Evolutionary conservation across 2,888 invertebrate species (phyloP), one percentile per base, ranked within the genome.

Genomic region (Sesia bembeciformis): DNA sequence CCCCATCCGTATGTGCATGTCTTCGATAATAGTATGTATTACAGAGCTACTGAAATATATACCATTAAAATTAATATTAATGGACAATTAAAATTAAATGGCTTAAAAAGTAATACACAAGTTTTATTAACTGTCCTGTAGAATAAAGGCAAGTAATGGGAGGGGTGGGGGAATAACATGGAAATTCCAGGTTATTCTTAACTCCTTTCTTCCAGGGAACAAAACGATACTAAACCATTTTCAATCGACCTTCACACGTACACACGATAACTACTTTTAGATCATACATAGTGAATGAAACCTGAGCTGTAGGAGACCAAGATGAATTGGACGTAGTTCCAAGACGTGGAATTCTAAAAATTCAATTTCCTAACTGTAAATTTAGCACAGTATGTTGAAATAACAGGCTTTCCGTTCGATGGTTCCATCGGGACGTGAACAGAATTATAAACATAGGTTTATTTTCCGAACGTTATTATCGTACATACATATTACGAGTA

Each of bases 361-460:
- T 84, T 85, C 84, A 84, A 85, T 85, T 84, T 82, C 76, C 82
- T 78, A 78, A 81, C 81, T 78, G 81, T 79, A 78, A 84, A 84
- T 84, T 84, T 84, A 81, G 83, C 75, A 66, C 66, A 73, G 76
- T 79, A 79, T 78, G 79, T 79, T 74, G 81, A 75, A 82, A 84
- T 81, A 84, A 81, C 76, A 73, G 72, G 72, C 70, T 77, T 70
- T 72, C 67, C 70, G 74, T 70, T 62, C 74, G 70, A 76, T 68
- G 72, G 68, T 59, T 78, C 72, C 70, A 76, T 53, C 55, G 76
- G 68, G 80, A 75, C 65, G 65, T 60, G 64, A 65, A 64, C 70
- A 67, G 76, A 78, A 81, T 81, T 80, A 76, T 77, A 80, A 82
- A 80, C 78, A 77, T 72, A 73, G 75, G 46, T 46, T n/a, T 43